A percentile compares a stretch with the other conserved stretches of the same genome.
These are phyloP conservation scores for Spisula subtruncata DNA, from an alignment of 2,888 invertebrate species.

Conservation along the genomic window DNA sequence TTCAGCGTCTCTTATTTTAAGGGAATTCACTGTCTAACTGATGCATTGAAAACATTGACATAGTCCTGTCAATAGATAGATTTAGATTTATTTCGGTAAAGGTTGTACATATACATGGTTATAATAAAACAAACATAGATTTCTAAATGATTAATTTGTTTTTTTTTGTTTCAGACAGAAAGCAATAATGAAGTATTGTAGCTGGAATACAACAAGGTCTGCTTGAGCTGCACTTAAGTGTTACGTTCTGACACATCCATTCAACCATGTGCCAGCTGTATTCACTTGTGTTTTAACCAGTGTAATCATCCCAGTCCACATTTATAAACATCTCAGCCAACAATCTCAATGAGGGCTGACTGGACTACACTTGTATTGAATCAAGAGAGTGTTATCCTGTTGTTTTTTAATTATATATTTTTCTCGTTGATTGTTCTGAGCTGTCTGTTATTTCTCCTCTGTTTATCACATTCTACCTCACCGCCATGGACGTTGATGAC, in stretches of 20 bases:
- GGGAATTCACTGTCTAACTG: no score
- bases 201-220: no score
- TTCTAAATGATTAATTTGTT: no score
- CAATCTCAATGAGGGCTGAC: slow-evolving; percentile 78
- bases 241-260: background rate
- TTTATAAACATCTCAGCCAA: background rate
- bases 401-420: slow-evolving; percentile 86
- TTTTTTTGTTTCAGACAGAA: no score
- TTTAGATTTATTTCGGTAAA: no score
- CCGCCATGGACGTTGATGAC: slow-evolving; percentile 77
- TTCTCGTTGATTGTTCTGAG: slow-evolving; percentile 83
- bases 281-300: background rate
- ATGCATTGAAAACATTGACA: no score
- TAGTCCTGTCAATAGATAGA: no score
- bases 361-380: slow-evolving; percentile 83
- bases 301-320: background rate
- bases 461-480: slow-evolving; percentile 77
- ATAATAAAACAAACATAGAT: no score
- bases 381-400: slow-evolving; percentile 83
- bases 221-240: background rate
- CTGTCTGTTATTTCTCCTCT: slow-evolving; percentile 79
- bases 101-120: no score
- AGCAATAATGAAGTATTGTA: no score
- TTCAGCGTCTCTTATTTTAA: no score
- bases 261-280: background rate